A percentile compares a stretch with the other conserved stretches of the same genome.
These are phyloP conservation scores for Callipepla californica DNA, from an alignment of 2,113 vertebrate species.

Conservation along the genomic window DNA sequence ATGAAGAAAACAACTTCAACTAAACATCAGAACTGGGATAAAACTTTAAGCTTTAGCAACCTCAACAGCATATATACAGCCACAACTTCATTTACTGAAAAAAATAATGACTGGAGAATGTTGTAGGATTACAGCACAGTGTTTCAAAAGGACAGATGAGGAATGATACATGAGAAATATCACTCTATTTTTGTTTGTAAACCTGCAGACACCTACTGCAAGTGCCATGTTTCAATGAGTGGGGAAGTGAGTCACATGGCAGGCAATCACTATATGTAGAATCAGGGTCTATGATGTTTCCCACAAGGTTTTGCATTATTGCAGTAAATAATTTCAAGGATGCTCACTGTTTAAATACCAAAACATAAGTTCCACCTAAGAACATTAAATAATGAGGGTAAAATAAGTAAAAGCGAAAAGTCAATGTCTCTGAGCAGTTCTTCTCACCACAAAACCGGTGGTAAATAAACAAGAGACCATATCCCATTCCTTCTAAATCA, in stretches of 20 bases:
- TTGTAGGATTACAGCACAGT: neutral
- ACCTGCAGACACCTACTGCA: neutral
- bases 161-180: neutral
- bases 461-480: constrained; percentile 70
- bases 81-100: neutral
- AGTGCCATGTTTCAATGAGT: neutral
- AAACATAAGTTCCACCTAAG: constrained; percentile 5
- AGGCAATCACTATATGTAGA: neutral
- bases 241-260: neutral
- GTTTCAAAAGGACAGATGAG: neutral
- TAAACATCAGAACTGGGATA: neutral
- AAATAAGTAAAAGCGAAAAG: constrained; percentile 76
- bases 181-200: neutral
- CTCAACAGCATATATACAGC: neutral
- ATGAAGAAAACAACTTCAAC: neutral
- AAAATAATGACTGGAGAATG: neutral
- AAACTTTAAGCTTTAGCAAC: neutral
- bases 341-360: constrained; percentile 44
- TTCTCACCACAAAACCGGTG: constrained; percentile 42
- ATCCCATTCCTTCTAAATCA: constrained; percentile 75
- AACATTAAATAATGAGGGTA: constrained; percentile 79
- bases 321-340: constrained; percentile 56
- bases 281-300: constrained; percentile 31
- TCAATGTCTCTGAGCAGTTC: constrained; percentile 41
- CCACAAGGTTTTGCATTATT: constrained; percentile 79